Conservation (phyloP, 1,140 invertebrate genomes). For the Melitaea cinxia region DNA sequence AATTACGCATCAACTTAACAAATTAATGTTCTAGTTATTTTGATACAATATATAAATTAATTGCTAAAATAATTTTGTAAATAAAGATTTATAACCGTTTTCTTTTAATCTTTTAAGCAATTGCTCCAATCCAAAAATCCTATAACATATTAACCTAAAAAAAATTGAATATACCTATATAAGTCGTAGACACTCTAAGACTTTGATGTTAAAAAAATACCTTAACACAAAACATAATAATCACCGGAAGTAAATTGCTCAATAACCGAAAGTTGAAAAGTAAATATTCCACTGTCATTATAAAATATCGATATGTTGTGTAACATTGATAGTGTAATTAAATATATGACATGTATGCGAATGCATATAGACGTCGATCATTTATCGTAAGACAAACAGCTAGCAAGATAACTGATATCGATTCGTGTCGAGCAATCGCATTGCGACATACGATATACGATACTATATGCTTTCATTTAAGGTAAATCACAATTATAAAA, state of each 20-base stretch:
- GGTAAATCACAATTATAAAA: background rate
- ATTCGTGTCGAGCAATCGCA: conserved; percentile 59
- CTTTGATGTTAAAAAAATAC: background rate
- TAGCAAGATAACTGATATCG: conserved; percentile 53
- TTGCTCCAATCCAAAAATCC: too few relatives aligned
- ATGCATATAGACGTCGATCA: conserved; percentile 56
- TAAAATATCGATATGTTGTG: conserved; percentile 32
- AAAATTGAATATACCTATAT: too few relatives aligned
- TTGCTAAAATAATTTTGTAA: too few relatives aligned
- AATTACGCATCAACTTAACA: too few relatives aligned
- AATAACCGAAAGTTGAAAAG: conserved; percentile 4
- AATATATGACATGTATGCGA: conserved; percentile 63
- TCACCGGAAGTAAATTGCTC: conserved; percentile 1
- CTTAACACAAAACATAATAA: background rate
- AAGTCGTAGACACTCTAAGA: background rate
- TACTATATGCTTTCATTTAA: background rate
- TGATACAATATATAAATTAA: too few relatives aligned
- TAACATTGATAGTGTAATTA: conserved; percentile 53
- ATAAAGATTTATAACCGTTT: too few relatives aligned
- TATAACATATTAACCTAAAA: too few relatives aligned
- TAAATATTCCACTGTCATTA: conserved; percentile 21
- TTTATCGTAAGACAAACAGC: conserved; percentile 70
- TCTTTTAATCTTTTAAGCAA: too few relatives aligned
- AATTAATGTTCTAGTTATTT: too few relatives aligned
- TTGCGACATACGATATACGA: conserved; percentile 59